Evolutionary conservation across 2,888 invertebrate species (phyloP).

Genomic region (Ophioninae sp.): DNA sequence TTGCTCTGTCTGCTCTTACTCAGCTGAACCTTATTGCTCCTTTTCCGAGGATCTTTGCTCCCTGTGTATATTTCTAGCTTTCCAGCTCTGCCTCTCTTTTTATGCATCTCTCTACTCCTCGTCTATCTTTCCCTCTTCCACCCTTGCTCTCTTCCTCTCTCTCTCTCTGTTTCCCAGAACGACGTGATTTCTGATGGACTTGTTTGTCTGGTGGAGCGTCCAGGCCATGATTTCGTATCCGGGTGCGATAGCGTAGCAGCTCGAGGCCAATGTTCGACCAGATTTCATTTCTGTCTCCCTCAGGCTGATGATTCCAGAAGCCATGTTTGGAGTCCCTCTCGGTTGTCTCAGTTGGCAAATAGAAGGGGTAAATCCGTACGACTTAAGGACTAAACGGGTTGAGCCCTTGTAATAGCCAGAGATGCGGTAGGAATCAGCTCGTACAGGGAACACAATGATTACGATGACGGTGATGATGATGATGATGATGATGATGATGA

Average conservation of each 20-base stretch:
- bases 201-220: conserved; percentile 68
- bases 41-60: conserved; percentile 21
- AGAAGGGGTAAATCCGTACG: neutral
- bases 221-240: conserved; percentile 54
- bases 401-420: neutral
- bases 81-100: too few relatives aligned
- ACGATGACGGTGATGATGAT: conserved; percentile 17
- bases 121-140: conserved; percentile 3
- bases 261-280: conserved; percentile 44
- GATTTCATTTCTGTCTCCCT: conserved; percentile 21
- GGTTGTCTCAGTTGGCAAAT: neutral
- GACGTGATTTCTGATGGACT: conserved; percentile 71
- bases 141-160: neutral
- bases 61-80: too few relatives aligned
- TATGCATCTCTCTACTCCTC: too few relatives aligned
- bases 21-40: conserved; percentile 21
- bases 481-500: neutral
- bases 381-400: neutral
- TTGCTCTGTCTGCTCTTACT: conserved; percentile 52
- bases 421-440: neutral
- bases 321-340: conserved; percentile 10
- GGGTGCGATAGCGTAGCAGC: conserved; percentile 54
- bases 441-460: neutral
- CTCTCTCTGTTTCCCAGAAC: conserved; percentile 36
- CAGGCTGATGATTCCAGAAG: conserved; percentile 14